phyloP scores from a whole-genome alignment of 30 jellyfish, hydroid and myxozoan genomes.

The Turritopsis dohrnii region DNA sequence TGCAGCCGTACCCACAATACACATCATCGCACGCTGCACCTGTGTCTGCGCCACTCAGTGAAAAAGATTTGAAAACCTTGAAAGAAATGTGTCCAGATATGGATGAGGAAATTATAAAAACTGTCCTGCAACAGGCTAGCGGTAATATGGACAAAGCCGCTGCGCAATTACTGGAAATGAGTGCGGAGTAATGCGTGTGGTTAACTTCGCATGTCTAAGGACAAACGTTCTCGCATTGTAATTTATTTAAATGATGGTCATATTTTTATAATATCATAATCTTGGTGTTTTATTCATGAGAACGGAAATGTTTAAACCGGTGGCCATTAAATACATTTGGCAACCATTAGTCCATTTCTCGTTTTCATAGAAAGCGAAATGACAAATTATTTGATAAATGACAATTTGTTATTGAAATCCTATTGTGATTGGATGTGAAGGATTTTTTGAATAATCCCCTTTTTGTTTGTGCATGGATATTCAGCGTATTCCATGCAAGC shows the following conservation, averaged over 20 bases:
- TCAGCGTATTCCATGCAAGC: neutral
- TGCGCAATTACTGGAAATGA: slow-evolving; percentile 65
- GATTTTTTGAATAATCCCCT: neutral
- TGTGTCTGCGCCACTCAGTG: neutral
- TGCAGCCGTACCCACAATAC: slow-evolving; percentile 41
- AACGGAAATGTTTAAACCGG: neutral
- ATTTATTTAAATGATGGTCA: neutral
- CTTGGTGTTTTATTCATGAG: neutral
- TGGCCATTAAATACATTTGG: neutral
- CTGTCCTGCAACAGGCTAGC: slow-evolving; percentile 58
- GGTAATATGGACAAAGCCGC: slow-evolving; percentile 85
- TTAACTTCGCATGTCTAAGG: too few relatives aligned
- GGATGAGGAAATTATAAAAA: slow-evolving; percentile 82
- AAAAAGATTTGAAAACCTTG: slow-evolving; percentile 54
- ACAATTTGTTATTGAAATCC: neutral
- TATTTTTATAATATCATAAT: neutral
- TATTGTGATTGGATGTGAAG: neutral
- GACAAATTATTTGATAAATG: neutral
- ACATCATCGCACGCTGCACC: slow-evolving; percentile 28
- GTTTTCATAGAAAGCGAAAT: neutral
- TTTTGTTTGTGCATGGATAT: neutral
- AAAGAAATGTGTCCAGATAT: slow-evolving; percentile 89
- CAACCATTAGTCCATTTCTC: neutral
- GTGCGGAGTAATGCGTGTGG: neutral
- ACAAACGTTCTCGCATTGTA: too few relatives aligned